Conservation (phyloP, 2,888 invertebrate species). For the Athripsodes cinereus region DNA sequence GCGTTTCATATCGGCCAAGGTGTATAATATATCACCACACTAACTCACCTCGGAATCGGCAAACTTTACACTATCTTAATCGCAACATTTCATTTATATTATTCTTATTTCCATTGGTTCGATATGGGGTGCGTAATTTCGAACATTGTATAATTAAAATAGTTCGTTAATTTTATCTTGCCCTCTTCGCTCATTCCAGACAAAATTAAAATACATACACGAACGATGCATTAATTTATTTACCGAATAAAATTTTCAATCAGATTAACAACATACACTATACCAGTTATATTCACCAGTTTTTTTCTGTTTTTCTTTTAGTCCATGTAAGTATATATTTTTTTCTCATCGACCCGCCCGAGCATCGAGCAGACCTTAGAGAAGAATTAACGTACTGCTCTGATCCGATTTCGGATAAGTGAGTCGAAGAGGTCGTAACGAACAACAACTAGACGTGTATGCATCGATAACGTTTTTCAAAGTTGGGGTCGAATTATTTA, state of each 20-base stretch:
- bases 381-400: neutral
- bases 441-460: too few species aligned
- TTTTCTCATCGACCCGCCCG: neutral
- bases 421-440: neutral
- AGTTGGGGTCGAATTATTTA: too few species aligned
- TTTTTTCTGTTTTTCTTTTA: neutral
- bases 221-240: slow-evolving; percentile 4
- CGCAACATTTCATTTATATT: slow-evolving; percentile 4
- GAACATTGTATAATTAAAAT: slow-evolving; percentile 19
- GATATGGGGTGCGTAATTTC: slow-evolving; percentile 12
- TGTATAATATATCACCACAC: too few species aligned
- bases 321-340: neutral
- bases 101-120: neutral
- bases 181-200: neutral
- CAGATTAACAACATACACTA: neutral
- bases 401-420: neutral
- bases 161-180: slow-evolving; percentile 20
- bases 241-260: slow-evolving; percentile 9
- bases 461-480: too few species aligned
- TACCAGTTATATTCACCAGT: neutral
- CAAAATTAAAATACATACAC: neutral
- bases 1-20: too few species aligned
- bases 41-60: neutral
- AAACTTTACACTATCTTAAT: slow-evolving; percentile 1
- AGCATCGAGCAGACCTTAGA: too few species aligned